Conservation (phyloP, 2,113 vertebrate species). For the Arothron firmamentum region DNA sequence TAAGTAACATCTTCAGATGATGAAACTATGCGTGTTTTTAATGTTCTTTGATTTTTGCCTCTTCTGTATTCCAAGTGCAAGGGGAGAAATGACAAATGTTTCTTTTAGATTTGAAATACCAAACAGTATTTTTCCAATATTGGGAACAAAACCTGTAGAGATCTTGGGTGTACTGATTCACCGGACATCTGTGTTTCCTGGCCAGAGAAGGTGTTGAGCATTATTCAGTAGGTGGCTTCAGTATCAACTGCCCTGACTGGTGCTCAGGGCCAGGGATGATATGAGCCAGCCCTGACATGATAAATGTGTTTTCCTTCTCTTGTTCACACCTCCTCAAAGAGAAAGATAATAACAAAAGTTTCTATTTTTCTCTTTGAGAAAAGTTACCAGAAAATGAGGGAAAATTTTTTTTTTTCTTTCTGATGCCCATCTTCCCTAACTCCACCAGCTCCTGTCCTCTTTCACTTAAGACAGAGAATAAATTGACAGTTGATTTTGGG, state of each 20-base stretch:
- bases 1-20: no score
- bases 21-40: no score
- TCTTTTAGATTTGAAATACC: not conserved
- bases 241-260: slow-evolving; percentile 57
- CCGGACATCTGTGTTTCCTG: slow-evolving; percentile 57
- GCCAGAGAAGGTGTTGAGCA: slow-evolving; percentile 49
- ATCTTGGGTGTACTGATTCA: slow-evolving; percentile 38
- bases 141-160: slow-evolving; percentile 13
- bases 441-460: slow-evolving; percentile 38
- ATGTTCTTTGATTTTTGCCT: slow-evolving; percentile 13
- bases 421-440: slow-evolving; percentile 23
- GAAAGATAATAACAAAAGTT: slow-evolving; percentile 74
- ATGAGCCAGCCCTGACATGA: slow-evolving; percentile 65
- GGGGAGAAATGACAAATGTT: no score
- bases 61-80: slow-evolving; percentile 10
- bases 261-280: slow-evolving; percentile 66
- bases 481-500: slow-evolving; percentile 43
- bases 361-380: slow-evolving; percentile 35
- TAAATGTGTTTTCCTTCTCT: slow-evolving; percentile 69
- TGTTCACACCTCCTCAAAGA: slow-evolving; percentile 60
- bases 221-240: slow-evolving; percentile 64
- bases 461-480: slow-evolving; percentile 32
- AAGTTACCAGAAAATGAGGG: slow-evolving; percentile 3
- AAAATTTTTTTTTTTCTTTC: slow-evolving; percentile 37
- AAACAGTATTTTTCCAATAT: slow-evolving; percentile 28